Base-by-base conservation (phyloP, 2,113 vertebrate genomes). In the Corythoichthys intestinalis region DNA sequence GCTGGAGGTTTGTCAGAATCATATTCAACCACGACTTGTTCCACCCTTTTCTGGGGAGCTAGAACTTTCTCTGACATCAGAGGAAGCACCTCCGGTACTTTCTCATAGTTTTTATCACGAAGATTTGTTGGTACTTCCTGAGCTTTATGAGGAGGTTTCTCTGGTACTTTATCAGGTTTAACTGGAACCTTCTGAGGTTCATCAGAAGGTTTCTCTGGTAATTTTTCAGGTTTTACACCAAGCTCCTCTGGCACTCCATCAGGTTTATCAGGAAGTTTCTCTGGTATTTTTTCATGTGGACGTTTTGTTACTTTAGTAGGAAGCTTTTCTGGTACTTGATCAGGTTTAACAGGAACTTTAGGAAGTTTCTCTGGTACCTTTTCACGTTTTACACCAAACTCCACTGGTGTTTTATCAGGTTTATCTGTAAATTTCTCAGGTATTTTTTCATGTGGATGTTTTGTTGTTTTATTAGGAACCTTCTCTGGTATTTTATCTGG, bases 401-500 rank as follows among this genome's bases (percentile, higher is more conserved):
- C 20, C 20, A 28, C 20, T 28, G 20, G 20, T 28, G 20, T 28
- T 49, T 49, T 49, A 9, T 28, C 20, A 20, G 2, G 6, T 56
- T 3, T 28, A 28, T 49, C 8, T 2, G 3, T 9, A 12, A 12
- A 9, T 52, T n/a, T 1, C 14, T 52, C 50, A 13, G 48, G 48
- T 13, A 50, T 1, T 14, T 50, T 50, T 14, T 50, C 4, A 50
- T 4, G 6, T 52, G 20, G 20, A 28, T 28, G 20, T 4, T 54
- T 60, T 38, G 56, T 58, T 38, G 20, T 28, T 28, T 9, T 6
- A 15, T 60, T 2, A 8, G 13, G 34, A 37, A 38, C 7, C 15
- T 60, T 37, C n/a, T 92, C 92, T 78, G 91, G 61, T 12, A 83
- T 68, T 75, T 84, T 83, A 74, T 86, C 67, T 28, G 20, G 20